Conservation (phyloP, 1,140 invertebrate species). For the Cydia strobilella region DNA sequence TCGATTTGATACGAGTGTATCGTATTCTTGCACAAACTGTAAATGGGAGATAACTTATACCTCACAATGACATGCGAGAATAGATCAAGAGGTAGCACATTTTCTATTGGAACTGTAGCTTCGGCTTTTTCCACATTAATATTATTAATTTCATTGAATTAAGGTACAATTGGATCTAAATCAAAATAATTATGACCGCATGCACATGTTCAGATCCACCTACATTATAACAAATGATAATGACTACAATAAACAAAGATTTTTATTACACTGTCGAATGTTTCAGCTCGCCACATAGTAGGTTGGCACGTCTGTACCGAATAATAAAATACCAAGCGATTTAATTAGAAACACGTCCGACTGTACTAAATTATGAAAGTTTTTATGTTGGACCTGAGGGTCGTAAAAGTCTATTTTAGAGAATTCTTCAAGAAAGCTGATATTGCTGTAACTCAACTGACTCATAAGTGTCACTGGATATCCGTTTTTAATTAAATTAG, state of each 20-base stretch:
- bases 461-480: constrained; percentile 20
- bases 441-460: constrained; percentile 28
- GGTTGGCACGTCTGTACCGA: constrained; percentile 20
- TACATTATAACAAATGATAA: constrained; percentile 31
- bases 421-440: constrained; percentile 19
- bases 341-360: constrained; percentile 30
- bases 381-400: constrained; percentile 15
- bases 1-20: too few species aligned
- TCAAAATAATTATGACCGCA: constrained; percentile 16
- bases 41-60: too few species aligned
- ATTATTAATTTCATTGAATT: not conserved
- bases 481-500: constrained; percentile 28
- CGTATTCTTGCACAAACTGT: too few species aligned
- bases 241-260: constrained; percentile 23
- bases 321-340: constrained; percentile 28
- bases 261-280: constrained; percentile 30
- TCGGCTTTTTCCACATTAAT: not conserved
- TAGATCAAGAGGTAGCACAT: too few species aligned
- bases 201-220: not conserved
- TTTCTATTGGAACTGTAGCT: too few species aligned
- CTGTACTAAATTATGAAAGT: constrained; percentile 30
- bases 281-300: constrained; percentile 22
- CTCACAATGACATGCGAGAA: too few species aligned
- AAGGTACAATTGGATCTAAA: constrained; percentile 10
- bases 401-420: constrained; percentile 31